Conservation (phyloP, 2,888 invertebrate species). For the Campopleginae sp. region DNA sequence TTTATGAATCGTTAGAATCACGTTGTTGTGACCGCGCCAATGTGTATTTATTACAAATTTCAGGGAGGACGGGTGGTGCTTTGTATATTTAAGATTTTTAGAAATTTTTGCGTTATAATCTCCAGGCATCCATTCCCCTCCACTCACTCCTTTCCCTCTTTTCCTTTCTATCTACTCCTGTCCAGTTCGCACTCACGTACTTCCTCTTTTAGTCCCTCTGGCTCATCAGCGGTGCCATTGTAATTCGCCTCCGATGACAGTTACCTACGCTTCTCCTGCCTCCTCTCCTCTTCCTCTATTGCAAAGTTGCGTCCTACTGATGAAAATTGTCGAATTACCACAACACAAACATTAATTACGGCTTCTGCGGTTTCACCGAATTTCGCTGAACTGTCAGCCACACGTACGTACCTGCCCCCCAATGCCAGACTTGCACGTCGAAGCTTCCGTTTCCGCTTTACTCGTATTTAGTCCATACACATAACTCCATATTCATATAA, state of each 20-base stretch:
- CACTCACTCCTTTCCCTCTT: neutral
- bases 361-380: slow-evolving; percentile 60
- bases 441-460: slow-evolving; percentile 30
- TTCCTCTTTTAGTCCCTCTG: slow-evolving; percentile 20
- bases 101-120: slow-evolving; percentile 2
- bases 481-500: slow-evolving; percentile 47
- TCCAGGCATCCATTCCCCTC: neutral
- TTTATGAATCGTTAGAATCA: slow-evolving; percentile 41
- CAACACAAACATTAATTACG: slow-evolving; percentile 66
- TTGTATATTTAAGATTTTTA: slow-evolving; percentile 31
- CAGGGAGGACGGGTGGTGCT: neutral
- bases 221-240: slow-evolving; percentile 60
- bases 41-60: slow-evolving; percentile 28
- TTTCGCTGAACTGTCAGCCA: slow-evolving; percentile 63
- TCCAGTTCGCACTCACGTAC: slow-evolving; percentile 22
- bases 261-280: slow-evolving; percentile 34
- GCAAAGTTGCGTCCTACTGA: slow-evolving; percentile 57
- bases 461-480: slow-evolving; percentile 3
- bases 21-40: slow-evolving; percentile 7
- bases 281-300: slow-evolving; percentile 15
- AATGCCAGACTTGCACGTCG: slow-evolving; percentile 11
- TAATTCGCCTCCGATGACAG: slow-evolving; percentile 55
- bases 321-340: slow-evolving; percentile 65
- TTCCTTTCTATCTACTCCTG: neutral
- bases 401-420: slow-evolving; percentile 52